Base-by-base conservation (phyloP, 2,797 vertebrate species). In the Lepus oiostolus region DNA sequence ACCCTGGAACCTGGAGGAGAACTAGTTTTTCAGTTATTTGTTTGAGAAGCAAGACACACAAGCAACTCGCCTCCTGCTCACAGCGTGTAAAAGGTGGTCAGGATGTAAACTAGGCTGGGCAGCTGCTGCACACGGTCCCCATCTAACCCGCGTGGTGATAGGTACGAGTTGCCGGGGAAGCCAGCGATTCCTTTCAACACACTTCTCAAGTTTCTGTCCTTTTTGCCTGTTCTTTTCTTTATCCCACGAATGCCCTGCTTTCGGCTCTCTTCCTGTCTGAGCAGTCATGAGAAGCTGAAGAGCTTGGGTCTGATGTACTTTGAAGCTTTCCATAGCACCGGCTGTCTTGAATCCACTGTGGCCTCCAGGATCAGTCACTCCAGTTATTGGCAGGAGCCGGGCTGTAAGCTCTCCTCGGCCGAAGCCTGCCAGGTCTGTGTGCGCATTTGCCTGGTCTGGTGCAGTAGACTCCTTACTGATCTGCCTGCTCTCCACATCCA, bases 151-250 rank as follows among this genome's bases (percentile, higher is more conserved):
- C 12, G 0, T 17, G 30, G 26, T 68, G n/a, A 65, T 52, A 54
- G 5, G 22, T 65, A 63, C 88, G 54, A 75, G 4, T 54, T 93
- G 19, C 6, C 72, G 90, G 77, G 63, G 75, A 90, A 67, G 21
- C 35, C 68, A 32, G 62, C 38, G 26, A 60, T 86, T 91, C 60
- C 70, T 87, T 88, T 86, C 68, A 86, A 93, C 11, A 9, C 35
- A 42, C 42, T 68, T 85, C 67, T 77, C 62, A 72, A 67, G n/a
- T 54, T 70, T 67, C 79, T 84, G n/a, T 68, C 12, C 52, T 21
- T 88, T 28, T 52, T 42, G 80, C 38, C 72, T 88, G 38, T 75
- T 60, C 35, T 92, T 90, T 88, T 71, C 54, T 81, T 75, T 52
- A 85, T 83, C 17, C 80, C 14, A 26, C 38, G 86, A 14, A 88